Base-by-base conservation (phyloP, 2,113 vertebrate genomes). In the Erythrolamprus reginae region DNA sequence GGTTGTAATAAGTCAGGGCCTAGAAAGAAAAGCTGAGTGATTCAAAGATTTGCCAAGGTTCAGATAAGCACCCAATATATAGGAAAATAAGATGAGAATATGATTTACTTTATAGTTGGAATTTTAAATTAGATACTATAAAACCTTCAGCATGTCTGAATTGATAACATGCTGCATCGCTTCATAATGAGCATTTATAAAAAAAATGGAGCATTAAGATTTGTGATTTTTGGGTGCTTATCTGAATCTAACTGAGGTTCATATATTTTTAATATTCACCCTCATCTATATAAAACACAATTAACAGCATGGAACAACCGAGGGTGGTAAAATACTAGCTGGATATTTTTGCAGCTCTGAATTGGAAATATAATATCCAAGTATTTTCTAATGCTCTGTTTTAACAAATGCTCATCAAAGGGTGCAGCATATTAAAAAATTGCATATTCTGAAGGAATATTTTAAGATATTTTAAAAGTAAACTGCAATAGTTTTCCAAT, bases 321-420 rank as follows among this genome's bases (percentile, higher is more conserved):
- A 90, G 48, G 70, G 88, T 90, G 90, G 86, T 91, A 91, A 91
- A 90, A 84, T 10, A 88, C 0, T 52, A 52, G 86, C 33, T 82
- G 93, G 61, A 92, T 89, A 50, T 19, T 90, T 91, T 92, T 94
- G 86, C 45, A 89, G 70, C 1, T 92, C 70, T 82, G 88, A 95
- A 89, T 89, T 93, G 47, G 90, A 90, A 91, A 21, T 89, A 70
- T 58, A 92, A 90, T 91, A 90, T 92, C 92, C 17, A 88, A 92
- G 33, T 91, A 77, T 26, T 65, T 89, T 65, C 93, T 93, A 91
- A 86, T 89, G 51, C 82, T 94, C 9, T 94, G 0, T 93, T 95
- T 91, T 92, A 93, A 90, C 93, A 95, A 95, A 95, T 94, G 93
- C 92, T 96, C 91, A 92, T 96, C 93, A 95, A 96, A 93, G 90